Conservation (phyloP, 2,797 vertebrate species). For the Paedocypris micromegethes region DNA sequence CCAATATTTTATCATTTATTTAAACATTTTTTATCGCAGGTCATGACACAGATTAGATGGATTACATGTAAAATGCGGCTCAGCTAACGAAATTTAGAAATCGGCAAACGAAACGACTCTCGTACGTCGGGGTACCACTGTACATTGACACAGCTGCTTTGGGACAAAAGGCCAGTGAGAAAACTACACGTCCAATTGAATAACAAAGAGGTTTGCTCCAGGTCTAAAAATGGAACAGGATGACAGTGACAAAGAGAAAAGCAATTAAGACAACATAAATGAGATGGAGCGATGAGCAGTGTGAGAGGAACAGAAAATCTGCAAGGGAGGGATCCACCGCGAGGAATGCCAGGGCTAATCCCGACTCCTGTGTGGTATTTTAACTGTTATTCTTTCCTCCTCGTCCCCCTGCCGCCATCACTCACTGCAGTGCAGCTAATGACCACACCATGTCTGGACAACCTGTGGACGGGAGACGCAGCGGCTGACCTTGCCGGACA, state of each 20-base stretch:
- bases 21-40: no score
- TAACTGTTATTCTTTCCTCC: conserved; percentile 41
- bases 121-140: no score
- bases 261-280: conserved; percentile 34
- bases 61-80: no score
- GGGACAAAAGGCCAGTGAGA: conserved; percentile 25
- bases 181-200: conserved; percentile 7
- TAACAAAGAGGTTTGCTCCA: conserved; percentile 24
- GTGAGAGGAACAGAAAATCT: conserved; percentile 8
- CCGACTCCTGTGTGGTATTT: conserved; percentile 41
- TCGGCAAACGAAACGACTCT: no score
- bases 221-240: conserved; percentile 21
- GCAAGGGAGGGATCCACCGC: conserved; percentile 11
- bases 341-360: conserved; percentile 41
- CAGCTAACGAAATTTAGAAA: no score
- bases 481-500: conserved; percentile 8
- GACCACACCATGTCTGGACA: conserved; percentile 28
- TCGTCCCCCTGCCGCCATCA: conserved; percentile 42
- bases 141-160: not conserved
- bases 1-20: no score
- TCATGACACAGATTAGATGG: no score
- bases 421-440: conserved; percentile 39
- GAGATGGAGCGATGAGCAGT: conserved; percentile 22
- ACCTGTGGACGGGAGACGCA: conserved; percentile 34
- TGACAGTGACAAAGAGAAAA: conserved; percentile 32